Evolutionary conservation across 1,140 invertebrate species (phyloP).

Genomic region (Caerostris extrusa): DNA sequence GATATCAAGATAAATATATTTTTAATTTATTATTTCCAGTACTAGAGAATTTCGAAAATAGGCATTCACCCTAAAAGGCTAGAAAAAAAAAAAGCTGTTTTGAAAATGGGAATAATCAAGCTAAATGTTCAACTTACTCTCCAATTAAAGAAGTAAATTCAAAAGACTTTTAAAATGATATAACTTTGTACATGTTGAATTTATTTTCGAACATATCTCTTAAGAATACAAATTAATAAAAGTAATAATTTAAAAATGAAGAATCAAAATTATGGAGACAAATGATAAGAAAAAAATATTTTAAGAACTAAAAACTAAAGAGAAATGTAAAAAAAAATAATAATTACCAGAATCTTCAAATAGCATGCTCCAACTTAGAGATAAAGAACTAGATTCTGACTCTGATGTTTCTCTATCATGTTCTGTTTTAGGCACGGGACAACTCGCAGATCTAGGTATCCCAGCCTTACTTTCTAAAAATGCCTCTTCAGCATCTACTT

Average conservation of each 20-base stretch:
- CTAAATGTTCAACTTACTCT: too few relatives aligned
- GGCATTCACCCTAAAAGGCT: too few relatives aligned
- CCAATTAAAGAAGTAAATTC: too few relatives aligned
- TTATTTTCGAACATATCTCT: too few relatives aligned
- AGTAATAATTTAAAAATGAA: neutral
- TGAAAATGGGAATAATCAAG: too few relatives aligned
- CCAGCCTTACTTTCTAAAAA: slow-evolving; percentile 20
- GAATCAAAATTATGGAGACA: neutral
- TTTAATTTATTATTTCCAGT: too few relatives aligned
- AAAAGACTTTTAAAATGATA: too few relatives aligned
- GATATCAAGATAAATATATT: too few relatives aligned
- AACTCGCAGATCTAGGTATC: slow-evolving; percentile 65
- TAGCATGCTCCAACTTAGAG: slow-evolving; percentile 71
- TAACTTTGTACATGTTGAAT: too few relatives aligned
- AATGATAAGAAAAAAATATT: neutral
- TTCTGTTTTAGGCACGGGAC: slow-evolving; percentile 54
- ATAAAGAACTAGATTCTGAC: slow-evolving; percentile 46
- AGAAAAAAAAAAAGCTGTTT: too few relatives aligned
- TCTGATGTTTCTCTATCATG: slow-evolving; percentile 29
- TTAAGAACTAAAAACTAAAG: too few relatives aligned
- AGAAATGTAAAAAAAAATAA: neutral
- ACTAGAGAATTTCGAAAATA: too few relatives aligned
- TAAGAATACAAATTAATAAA: neutral
- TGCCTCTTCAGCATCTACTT: slow-evolving; percentile 18
- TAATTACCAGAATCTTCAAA: slow-evolving; percentile 74